phyloP scores from a whole-genome alignment of 2,888 invertebrate species.

The Heteromurus nitidus region DNA sequence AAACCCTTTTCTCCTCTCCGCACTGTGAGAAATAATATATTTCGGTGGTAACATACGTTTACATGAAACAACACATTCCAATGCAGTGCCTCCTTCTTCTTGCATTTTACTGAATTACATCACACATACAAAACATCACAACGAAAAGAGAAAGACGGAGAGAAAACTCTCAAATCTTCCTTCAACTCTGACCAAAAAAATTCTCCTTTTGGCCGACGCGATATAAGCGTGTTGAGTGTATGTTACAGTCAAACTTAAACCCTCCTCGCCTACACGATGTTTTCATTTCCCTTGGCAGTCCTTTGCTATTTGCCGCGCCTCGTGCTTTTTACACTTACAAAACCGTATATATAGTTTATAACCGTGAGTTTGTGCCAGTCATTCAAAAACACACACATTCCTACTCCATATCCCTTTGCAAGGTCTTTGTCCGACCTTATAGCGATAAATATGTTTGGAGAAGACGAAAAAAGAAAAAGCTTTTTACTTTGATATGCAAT shows the following conservation, averaged over 20 bases:
- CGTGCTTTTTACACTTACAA: neutral
- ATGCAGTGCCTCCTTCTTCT: slow-evolving; percentile 11
- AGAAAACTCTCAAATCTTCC: no score
- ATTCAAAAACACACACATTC: neutral
- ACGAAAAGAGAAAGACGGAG: neutral
- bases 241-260: neutral
- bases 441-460: neutral
- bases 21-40: neutral
- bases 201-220: neutral
- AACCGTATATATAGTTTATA: no score
- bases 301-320: neutral
- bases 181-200: neutral
- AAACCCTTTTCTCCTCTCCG: no score
- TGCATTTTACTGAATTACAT: slow-evolving; percentile 13
- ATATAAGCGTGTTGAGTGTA: neutral
- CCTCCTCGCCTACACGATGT: neutral
- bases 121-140: slow-evolving; percentile 13
- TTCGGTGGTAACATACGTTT: neutral
- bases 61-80: slow-evolving; percentile 19
- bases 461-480: neutral
- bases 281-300: slow-evolving; percentile 1
- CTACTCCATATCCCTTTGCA: slow-evolving; percentile 11
- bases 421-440: slow-evolving; percentile 45
- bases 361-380: no score
- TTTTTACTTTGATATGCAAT: neutral